Evolutionary conservation across 1,140 invertebrate species (phyloP).

Genomic region (Myzus persicae): DNA sequence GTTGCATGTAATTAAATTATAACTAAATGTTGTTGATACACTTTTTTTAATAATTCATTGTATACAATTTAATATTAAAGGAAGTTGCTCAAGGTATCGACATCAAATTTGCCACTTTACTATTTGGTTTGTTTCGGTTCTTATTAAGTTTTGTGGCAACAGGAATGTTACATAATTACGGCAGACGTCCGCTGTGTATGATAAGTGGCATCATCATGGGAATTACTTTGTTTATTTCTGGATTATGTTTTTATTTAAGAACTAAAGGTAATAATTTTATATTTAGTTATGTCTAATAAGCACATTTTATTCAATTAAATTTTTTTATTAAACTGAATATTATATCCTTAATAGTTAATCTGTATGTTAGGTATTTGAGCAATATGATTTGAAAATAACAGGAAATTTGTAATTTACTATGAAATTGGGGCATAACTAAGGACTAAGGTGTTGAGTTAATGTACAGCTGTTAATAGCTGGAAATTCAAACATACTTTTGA

Average conservation of each 20-base stretch:
- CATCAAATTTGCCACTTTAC: slow-evolving; percentile 68
- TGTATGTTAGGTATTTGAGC: not conserved
- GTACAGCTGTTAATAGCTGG: too few species aligned
- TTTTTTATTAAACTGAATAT: not conserved
- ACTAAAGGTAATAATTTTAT: not conserved
- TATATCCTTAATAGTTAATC: not conserved
- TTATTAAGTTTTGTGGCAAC: slow-evolving; percentile 70
- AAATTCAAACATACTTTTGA: not conserved
- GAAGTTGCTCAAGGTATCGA: slow-evolving; percentile 67
- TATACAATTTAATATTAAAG: slow-evolving; percentile 62
- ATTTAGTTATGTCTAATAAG: not conserved
- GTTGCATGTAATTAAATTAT: slow-evolving; percentile 65
- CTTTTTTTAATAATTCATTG: not conserved
- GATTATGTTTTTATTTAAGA: slow-evolving; percentile 63
- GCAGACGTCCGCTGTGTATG: slow-evolving; percentile 67
- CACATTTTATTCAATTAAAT: not conserved
- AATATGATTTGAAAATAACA: too few species aligned
- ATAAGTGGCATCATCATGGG: slow-evolving; percentile 68
- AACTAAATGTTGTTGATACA: not conserved
- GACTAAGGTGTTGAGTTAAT: too few species aligned
- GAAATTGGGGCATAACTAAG: too few species aligned
- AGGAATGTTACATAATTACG: slow-evolving; percentile 67
- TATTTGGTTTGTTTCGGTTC: slow-evolving; percentile 73
- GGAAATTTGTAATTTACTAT: too few species aligned
- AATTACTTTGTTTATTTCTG: slow-evolving; percentile 67